Evolutionary conservation across 2,888 invertebrate species (phyloP), one percentile per base, ranked within the genome.

Genomic region (Octonoba sinensis): DNA sequence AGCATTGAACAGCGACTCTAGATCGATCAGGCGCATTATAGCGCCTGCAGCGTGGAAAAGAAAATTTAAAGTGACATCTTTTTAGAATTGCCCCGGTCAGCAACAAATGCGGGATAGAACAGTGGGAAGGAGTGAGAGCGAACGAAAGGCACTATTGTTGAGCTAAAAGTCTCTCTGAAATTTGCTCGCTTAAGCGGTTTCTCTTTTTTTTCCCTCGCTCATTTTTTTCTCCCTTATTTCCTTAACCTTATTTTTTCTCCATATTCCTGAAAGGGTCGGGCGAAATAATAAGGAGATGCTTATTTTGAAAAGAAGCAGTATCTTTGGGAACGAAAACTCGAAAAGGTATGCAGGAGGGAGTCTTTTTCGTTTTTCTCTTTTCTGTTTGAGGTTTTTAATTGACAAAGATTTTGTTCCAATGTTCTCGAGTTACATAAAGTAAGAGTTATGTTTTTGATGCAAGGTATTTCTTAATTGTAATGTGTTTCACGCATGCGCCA

Each of bases 61-160:
- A 69, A 74, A 74, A 81, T 73, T 74, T 73, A 81, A 81, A 81
- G 69, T 74, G 81, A 81, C 73, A 73, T 67, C 67, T 81, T 79
- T 79, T 79, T 70, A 59, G 71, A 79, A 72, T 59, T 51, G 72
- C 72, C 22, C 59, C 59, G 78, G 78, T 79, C 78, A 79, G 78
- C 78, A 79, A 67, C 77, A 78, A 77, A 78, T 71, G 77, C 54
- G 46, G 57, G 47, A 56, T 51, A 22, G 27, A 64, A 44, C 18
- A 62, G 44, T 18, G 20, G 44, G 18, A 24, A 54, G 15, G 75
- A 75, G 44, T 22, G 44, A 62, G 46, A 73, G 36, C 16, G 60
- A 69, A 60, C 15, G 70, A 64, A 56, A 46, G 66, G 57, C 76
- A 47, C 76, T 18, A 79, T 79, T 79, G 73, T 79, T 79, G 67